These are phyloP conservation scores for Maniola jurtina DNA, from an alignment of 1,140 invertebrate genomes.

Conservation along the genomic window DNA sequence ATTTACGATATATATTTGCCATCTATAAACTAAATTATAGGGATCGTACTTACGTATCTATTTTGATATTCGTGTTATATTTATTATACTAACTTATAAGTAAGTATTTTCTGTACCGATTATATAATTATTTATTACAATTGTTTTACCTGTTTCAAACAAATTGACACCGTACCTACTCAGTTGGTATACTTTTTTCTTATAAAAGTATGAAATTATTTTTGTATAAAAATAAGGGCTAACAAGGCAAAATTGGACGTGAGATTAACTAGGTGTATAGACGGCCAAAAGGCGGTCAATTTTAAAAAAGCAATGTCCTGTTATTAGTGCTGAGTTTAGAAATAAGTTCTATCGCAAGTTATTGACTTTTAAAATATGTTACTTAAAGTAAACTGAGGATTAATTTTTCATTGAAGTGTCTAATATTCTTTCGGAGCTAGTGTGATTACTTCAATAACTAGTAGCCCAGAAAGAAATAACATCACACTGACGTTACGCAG, in stretches of 20 bases:
- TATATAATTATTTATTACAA: slow-evolving; percentile 34
- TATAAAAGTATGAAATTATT: slow-evolving; percentile 8
- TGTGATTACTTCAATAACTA: too few relatives aligned
- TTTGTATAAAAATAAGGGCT: slow-evolving; percentile 1
- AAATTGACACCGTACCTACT: slow-evolving; percentile 29
- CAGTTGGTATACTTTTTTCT: slow-evolving; percentile 31
- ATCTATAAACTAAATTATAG: slow-evolving; percentile 40
- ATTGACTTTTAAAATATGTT: too few relatives aligned
- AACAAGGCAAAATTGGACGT: slow-evolving; percentile 2
- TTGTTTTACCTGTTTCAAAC: slow-evolving; percentile 34
- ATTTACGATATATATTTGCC: slow-evolving; percentile 33
- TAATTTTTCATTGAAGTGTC: too few relatives aligned
- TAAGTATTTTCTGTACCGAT: slow-evolving; percentile 45
- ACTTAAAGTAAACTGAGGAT: too few relatives aligned
- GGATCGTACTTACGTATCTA: slow-evolving; percentile 47
- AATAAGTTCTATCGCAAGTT: too few relatives aligned
- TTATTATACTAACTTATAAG: slow-evolving; percentile 34
- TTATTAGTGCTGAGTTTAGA: not conserved
- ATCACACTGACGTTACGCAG: too few relatives aligned
- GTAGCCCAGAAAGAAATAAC: too few relatives aligned
- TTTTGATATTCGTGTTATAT: slow-evolving; percentile 47
- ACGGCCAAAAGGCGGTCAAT: not conserved
- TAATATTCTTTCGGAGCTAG: too few relatives aligned
- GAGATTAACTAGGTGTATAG: not conserved
- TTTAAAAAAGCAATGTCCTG: not conserved